These are phyloP conservation scores for Papilio gigon DNA, from an alignment of 2,888 invertebrate species.

Conservation along the genomic window DNA sequence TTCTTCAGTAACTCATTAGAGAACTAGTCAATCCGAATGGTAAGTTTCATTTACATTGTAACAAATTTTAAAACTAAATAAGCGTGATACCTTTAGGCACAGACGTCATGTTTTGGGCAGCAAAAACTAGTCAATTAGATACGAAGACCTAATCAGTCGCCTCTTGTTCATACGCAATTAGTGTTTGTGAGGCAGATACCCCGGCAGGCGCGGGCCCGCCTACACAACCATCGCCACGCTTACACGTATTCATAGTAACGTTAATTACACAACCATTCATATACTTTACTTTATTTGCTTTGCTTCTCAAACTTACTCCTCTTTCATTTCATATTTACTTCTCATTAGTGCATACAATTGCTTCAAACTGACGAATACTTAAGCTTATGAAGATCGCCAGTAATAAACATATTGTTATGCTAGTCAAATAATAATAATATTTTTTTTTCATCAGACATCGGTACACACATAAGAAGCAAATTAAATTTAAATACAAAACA, in stretches of 20 bases:
- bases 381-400: conserved; percentile 1
- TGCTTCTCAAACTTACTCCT: conserved; percentile 26
- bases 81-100: background rate
- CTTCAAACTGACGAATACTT: conserved; percentile 1
- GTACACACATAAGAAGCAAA: no score
- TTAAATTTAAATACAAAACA: no score
- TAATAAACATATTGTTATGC: background rate
- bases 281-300: conserved; percentile 13
- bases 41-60: no score
- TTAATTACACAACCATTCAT: conserved; percentile 35
- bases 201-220: conserved; percentile 17
- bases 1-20: no score
- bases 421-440: no score
- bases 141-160: conserved; percentile 38
- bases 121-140: conserved; percentile 31
- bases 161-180: conserved; percentile 37
- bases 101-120: conserved; percentile 19
- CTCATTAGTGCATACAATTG: conserved; percentile 27
- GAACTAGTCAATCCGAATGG: background rate
- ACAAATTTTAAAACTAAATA: background rate
- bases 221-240: background rate
- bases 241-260: conserved; percentile 28
- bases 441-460: no score
- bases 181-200: conserved; percentile 33
- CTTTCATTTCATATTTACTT: conserved; percentile 36